A percentile compares a stretch with the other conserved stretches of the same genome.
These are phyloP conservation scores for cat (Felis catus) DNA, from an alignment of 2,113 vertebrate genomes.

Conservation along the genomic window DNA sequence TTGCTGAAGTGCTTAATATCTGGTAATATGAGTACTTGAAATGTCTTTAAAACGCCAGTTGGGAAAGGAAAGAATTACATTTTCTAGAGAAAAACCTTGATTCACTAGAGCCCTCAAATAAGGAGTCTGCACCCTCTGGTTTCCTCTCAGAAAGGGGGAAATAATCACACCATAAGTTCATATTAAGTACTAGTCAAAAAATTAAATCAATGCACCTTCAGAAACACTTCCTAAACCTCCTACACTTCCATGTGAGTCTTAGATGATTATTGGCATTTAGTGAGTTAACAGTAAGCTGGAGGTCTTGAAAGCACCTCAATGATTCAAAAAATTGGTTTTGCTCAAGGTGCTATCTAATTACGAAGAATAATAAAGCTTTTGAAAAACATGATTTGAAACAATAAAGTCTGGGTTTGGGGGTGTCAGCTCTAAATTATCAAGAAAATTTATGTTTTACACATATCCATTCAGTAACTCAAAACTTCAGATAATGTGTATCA, in stretches of 20 bases:
- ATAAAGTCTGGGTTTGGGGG: background rate
- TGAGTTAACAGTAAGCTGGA: conserved; percentile 19
- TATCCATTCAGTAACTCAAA: background rate
- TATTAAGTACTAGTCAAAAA: conserved; percentile 34
- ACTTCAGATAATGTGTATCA: background rate
- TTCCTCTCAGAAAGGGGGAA: conserved; percentile 17
- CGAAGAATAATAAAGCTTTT: background rate
- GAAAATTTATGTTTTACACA: background rate
- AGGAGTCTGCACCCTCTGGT: background rate
- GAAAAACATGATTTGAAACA: background rate
- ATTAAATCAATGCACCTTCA: background rate
- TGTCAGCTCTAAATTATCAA: background rate
- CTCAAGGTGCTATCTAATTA: background rate
- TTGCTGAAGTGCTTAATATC: conserved; percentile 76
- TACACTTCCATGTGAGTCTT: background rate
- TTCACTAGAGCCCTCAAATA: conserved; percentile 26
- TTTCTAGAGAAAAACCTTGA: conserved; percentile 64
- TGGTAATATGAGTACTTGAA: conserved; percentile 68
- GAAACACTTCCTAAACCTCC: background rate
- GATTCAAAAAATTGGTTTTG: conserved; percentile 32
- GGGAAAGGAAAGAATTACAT: conserved; percentile 54
- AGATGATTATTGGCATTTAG: background rate
- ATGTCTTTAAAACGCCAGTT: conserved; percentile 66
- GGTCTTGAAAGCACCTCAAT: background rate
- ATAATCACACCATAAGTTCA: conserved; percentile 16